A percentile compares a stretch with the other conserved stretches of the same genome.
phyloP scores from a whole-genome alignment of 2,888 invertebrate species.

The Coelopa pilipes region DNA sequence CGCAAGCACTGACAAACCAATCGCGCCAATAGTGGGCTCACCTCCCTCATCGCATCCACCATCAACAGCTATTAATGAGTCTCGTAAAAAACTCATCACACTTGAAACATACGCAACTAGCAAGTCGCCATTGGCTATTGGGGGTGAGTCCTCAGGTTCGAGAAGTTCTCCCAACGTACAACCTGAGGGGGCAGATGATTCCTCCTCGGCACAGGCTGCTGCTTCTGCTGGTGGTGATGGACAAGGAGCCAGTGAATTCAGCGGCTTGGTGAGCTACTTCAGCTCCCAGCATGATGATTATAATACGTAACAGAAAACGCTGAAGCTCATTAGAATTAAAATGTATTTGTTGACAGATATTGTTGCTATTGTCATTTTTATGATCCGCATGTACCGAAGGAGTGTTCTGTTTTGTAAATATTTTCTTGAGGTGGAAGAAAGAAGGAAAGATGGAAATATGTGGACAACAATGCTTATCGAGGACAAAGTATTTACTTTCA shows the following conservation, averaged over 20 bases:
- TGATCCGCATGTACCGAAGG: background rate
- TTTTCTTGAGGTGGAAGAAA: background rate
- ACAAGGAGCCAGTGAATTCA: conserved; percentile 76
- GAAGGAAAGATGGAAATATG: background rate
- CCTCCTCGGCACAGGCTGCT: conserved; percentile 58
- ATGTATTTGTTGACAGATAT: background rate
- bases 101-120: conserved; percentile 59
- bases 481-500: conserved; percentile 22
- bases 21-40: conserved; percentile 22
- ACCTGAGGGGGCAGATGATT: conserved; percentile 51
- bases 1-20: conserved; percentile 20
- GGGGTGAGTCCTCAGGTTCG: conserved; percentile 54
- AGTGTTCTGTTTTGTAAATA: conserved; percentile 28
- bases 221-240: conserved; percentile 51
- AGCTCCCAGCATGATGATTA: conserved; percentile 91
- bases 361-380: background rate
- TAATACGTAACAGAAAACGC: conserved; percentile 73
- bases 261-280: conserved; percentile 91
- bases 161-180: conserved; percentile 54
- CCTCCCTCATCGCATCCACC: conserved; percentile 39
- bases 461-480: background rate
- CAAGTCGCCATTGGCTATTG: conserved; percentile 56
- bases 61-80: conserved; percentile 35
- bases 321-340: conserved; percentile 38
- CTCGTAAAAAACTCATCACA: conserved; percentile 62